Base-by-base conservation (phyloP, 2,113 vertebrate species). In the Puntigrus tetrazona region DNA sequence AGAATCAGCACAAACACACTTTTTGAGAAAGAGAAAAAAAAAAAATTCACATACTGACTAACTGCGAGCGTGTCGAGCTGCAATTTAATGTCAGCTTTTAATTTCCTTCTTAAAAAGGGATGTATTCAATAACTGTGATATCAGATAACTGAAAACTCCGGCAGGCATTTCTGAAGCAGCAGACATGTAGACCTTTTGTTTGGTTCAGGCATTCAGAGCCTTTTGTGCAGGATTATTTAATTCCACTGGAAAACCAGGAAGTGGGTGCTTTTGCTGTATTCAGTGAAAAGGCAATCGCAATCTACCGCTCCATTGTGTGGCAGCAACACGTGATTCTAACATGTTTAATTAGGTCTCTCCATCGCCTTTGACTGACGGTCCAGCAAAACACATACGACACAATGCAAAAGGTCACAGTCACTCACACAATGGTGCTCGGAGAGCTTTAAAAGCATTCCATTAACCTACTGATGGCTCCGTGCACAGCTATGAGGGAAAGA, bases 1-100 rank as follows among this genome's bases (percentile, higher is more conserved):
- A 43, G 25, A 63, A 34, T 45, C 34, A 29, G 9, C 20, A 22
- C 9, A 73, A 74, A 29, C 22, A 52, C 67, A 50, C 47, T 57
- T 36, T n/a, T 25, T n/a, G n/a, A n/a, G n/a, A n/a, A 3, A 72
- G n/a, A 86, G 59, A 47, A 5, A 10, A 3, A 43, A 61, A 52
- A 18, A 55, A 67, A 85, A 55, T 79, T 74, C 79, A 67, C 78
- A 83, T 69, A 75, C 63, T 75, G 79, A 74, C 73, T 65, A 81
- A 59, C 29, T 27, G 69, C 22, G 83, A 82, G 87, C 87, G 87
- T 89, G 89, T 86, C 85, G 89, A 85, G 69, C 59, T 36, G 89
- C 92, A 89, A 91, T 92, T 91, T 92, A 94, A 93, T 93, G 93
- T 93, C 93, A 93, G 91, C 88, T 92, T 94, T 94, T 94, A 94